Evolutionary conservation across 2,113 vertebrate genomes (phyloP).

Genomic region (Calonectris borealis): DNA sequence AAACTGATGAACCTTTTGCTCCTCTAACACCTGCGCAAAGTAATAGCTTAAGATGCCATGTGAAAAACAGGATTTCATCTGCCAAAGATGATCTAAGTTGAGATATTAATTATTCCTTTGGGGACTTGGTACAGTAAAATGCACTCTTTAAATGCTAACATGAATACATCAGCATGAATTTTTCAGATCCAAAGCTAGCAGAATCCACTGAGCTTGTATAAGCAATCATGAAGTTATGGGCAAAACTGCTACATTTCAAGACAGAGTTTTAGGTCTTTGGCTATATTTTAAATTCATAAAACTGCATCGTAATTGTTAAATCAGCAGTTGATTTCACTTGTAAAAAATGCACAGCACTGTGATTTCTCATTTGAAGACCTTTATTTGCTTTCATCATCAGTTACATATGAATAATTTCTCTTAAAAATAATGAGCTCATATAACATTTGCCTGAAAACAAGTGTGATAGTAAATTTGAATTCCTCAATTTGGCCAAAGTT

Average conservation of each 20-base stretch:
- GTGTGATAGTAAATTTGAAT: not conserved
- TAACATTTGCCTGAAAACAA: not conserved
- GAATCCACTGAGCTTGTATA: not conserved
- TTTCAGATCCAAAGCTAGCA: not conserved
- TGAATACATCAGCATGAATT: not conserved
- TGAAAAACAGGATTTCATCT: constrained; percentile 41
- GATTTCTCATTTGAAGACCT: not conserved
- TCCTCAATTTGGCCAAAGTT: not conserved
- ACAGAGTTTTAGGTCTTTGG: not conserved
- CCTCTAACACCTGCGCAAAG: constrained; percentile 32
- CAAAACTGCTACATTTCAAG: not conserved
- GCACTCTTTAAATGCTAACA: not conserved
- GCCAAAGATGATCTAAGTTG: constrained; percentile 42
- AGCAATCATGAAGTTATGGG: not conserved
- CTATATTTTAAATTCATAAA: not conserved
- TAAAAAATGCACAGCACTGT: not conserved
- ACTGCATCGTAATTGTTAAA: not conserved
- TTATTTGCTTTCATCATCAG: not conserved
- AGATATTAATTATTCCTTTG: constrained; percentile 59
- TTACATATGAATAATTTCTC: not conserved
- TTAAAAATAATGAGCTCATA: not conserved
- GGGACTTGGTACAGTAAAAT: not conserved
- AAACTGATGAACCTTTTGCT: constrained; percentile 23
- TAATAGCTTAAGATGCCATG: not conserved
- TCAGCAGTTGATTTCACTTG: not conserved